Evolutionary conservation across 2,113 vertebrate genomes (phyloP).

Genomic region (Cervus canadensis): DNA sequence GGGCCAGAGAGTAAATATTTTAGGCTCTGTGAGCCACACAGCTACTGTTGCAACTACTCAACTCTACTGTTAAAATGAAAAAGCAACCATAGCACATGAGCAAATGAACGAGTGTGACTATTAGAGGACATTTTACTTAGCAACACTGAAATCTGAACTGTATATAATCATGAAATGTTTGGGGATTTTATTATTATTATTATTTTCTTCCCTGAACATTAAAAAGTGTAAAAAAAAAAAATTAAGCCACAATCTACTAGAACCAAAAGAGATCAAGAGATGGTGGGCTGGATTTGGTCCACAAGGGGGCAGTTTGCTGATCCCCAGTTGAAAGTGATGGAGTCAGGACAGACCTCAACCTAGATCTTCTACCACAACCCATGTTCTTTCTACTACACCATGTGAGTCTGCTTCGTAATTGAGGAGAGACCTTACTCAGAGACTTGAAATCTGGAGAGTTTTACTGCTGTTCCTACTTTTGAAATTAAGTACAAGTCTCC

Average conservation of each 20-base stretch:
- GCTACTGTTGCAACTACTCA: not conserved
- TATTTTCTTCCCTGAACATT: not conserved
- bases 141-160: not conserved
- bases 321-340: not conserved
- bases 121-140: not conserved
- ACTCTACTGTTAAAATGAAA: fast-evolving
- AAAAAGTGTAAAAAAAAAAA: not conserved
- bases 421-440: conserved; percentile 26
- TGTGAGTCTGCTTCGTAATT: conserved; percentile 44
- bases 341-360: not conserved
- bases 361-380: not conserved
- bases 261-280: not conserved
- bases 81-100: fast-evolving
- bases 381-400: not conserved
- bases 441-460: conserved; percentile 47
- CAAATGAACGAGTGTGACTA: not conserved
- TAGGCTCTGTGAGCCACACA: not conserved
- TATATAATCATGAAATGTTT: not conserved
- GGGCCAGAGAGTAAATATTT: not conserved
- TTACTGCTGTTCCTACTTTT: conserved; percentile 49
- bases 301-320: not conserved
- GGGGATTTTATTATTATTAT: not conserved
- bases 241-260: not conserved
- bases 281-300: not conserved
- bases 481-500: conserved; percentile 59